These are phyloP conservation scores for Hoplostethus atlanticus DNA, from an alignment of 2,797 vertebrate species.

Conservation along the genomic window DNA sequence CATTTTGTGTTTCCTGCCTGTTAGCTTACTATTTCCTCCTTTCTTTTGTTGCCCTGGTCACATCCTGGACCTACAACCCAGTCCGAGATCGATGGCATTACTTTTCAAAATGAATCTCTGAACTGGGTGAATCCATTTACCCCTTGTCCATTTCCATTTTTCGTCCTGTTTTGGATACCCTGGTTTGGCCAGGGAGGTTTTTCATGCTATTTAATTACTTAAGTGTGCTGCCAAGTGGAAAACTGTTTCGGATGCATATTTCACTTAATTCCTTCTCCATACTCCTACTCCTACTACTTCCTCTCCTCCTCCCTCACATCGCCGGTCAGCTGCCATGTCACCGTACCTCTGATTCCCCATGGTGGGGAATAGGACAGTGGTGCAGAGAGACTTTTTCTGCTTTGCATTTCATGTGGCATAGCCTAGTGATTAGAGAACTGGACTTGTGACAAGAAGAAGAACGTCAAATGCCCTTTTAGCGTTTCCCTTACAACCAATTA, in stretches of 20 bases:
- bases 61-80: conserved; percentile 27
- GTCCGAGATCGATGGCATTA: conserved; percentile 24
- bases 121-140: conserved; percentile 39
- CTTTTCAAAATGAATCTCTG: conserved; percentile 37
- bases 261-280: conserved; percentile 11
- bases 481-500: conserved; percentile 32
- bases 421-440: not conserved
- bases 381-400: conserved; percentile 14
- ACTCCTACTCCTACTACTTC: conserved; percentile 15
- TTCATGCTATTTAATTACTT: conserved; percentile 1
- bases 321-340: conserved; percentile 32
- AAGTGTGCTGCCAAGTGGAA: conserved; percentile 19
- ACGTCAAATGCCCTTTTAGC: conserved; percentile 41
- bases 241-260: conserved; percentile 42
- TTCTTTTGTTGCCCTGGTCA: conserved; percentile 10
- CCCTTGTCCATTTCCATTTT: conserved; percentile 35
- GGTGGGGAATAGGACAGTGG: conserved; percentile 16
- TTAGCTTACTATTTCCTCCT: not conserved
- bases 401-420: not conserved
- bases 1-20: conserved; percentile 32
- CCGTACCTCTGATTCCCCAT: not conserved
- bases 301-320: conserved; percentile 14
- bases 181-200: not conserved
- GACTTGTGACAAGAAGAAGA: conserved; percentile 3
- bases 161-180: conserved; percentile 26